Conservation (phyloP, 2,113 vertebrate genomes). For the Saimiri boliviensis region DNA sequence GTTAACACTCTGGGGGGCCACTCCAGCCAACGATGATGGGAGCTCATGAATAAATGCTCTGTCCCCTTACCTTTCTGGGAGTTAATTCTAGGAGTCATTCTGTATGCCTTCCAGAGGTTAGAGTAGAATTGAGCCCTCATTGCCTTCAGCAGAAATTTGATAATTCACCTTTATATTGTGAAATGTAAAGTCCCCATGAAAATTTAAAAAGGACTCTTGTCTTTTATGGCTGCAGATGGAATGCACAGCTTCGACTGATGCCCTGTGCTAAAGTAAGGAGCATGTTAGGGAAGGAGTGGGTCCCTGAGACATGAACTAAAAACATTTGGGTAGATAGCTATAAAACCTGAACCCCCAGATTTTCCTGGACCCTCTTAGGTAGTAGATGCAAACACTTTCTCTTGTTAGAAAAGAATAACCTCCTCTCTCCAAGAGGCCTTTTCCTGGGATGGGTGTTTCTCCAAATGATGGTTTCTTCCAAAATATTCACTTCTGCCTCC, state of each 20-base stretch:
- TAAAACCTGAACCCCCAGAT: neutral
- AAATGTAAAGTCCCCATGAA: neutral
- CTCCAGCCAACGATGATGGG: neutral
- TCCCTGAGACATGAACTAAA: neutral
- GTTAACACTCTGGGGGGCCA: neutral
- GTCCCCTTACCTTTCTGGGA: neutral
- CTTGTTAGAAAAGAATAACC: neutral
- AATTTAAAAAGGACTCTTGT: neutral
- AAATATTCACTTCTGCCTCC: neutral
- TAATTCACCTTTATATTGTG: neutral
- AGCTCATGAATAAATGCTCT: neutral
- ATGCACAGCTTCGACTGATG: neutral
- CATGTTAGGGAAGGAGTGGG: neutral
- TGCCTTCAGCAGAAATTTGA: neutral
- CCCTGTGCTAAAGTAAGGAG: neutral
- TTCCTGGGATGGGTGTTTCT: neutral
- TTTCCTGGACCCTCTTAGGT: neutral
- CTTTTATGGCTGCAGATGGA: neutral
- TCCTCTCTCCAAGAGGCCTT: neutral
- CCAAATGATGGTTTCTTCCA: neutral
- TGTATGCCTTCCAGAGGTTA: neutral
- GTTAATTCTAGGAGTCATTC: neutral
- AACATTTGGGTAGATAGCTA: neutral
- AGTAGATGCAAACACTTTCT: neutral
- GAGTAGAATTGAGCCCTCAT: neutral